Evolutionary conservation across 2,888 invertebrate genomes (phyloP).

Genomic region (Mechanitis messenoides): DNA sequence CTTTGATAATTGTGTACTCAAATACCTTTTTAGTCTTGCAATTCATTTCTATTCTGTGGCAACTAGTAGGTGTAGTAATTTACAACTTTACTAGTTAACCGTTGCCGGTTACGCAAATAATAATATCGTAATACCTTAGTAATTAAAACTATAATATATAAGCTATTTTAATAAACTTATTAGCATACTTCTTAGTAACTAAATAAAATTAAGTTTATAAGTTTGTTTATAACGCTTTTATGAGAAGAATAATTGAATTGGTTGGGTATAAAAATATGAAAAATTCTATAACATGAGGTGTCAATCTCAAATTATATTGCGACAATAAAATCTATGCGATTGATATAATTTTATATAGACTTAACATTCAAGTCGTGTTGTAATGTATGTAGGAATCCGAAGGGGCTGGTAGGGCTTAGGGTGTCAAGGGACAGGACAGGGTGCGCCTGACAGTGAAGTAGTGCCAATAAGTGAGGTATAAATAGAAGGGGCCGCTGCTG

Average conservation of each 20-base stretch:
- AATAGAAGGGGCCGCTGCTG: constrained; percentile 68
- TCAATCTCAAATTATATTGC: constrained; percentile 57
- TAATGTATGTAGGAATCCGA: constrained; percentile 63
- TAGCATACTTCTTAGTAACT: constrained; percentile 51
- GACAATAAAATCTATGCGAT: constrained; percentile 65
- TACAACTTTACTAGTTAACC: not conserved
- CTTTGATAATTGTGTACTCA: no score
- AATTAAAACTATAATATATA: constrained; percentile 36
- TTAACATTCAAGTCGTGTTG: constrained; percentile 67
- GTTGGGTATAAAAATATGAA: no score
- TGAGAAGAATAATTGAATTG: no score
- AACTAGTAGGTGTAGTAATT: no score
- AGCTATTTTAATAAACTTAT: constrained; percentile 31
- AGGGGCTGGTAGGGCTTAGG: constrained; percentile 54
- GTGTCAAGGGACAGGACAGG: constrained; percentile 62
- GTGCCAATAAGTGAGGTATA: constrained; percentile 77
- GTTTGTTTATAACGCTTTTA: no score
- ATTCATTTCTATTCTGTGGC: no score
- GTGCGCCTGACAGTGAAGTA: constrained; percentile 78
- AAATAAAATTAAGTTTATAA: constrained; percentile 21
- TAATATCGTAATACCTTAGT: constrained; percentile 28
- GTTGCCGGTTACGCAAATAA: constrained; percentile 14
- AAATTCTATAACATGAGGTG: constrained; percentile 41
- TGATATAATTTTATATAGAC: constrained; percentile 69
- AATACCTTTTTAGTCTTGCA: no score